Conservation (phyloP, 92 coral and sea anemone genomes). For the Porites rus region DNA sequence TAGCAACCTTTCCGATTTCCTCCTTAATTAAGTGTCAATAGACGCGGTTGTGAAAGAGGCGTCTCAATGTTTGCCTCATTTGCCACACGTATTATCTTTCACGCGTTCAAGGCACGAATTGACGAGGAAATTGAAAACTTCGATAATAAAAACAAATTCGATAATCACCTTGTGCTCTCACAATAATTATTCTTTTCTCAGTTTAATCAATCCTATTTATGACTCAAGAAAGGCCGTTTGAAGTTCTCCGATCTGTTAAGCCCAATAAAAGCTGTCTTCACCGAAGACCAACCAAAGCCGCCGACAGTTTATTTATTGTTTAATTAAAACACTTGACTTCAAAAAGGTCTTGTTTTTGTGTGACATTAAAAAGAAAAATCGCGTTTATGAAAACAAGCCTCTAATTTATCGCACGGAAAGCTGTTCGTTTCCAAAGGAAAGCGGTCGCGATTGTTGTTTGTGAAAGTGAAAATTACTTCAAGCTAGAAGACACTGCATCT, state of each 20-base stretch:
- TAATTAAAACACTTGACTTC: conserved; percentile 53
- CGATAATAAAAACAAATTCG: conserved; percentile 30
- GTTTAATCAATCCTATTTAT: conserved; percentile 38
- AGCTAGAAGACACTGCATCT: not conserved
- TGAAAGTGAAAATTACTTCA: not conserved
- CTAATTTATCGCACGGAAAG: conserved; percentile 38
- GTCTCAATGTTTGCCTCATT: not conserved
- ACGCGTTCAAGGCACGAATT: conserved; percentile 23
- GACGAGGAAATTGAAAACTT: conserved; percentile 22
- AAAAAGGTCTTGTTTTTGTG: conserved; percentile 52
- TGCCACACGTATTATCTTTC: conserved; percentile 22
- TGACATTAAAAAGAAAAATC: conserved; percentile 39
- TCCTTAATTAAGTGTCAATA: conserved; percentile 16
- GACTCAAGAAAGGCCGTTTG: conserved; percentile 38
- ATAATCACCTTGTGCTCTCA: conserved; percentile 16
- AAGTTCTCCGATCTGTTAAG: conserved; percentile 56
- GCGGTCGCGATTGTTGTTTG: not conserved
- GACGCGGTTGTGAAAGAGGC: conserved; percentile 28
- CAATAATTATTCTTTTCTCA: conserved; percentile 12
- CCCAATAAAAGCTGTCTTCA: conserved; percentile 47
- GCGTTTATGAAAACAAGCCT: conserved; percentile 46
- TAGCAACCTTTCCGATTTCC: not conserved
- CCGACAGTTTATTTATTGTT: conserved; percentile 65
- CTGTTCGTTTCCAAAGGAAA: conserved; percentile 36
- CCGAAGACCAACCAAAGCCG: conserved; percentile 47